Conservation (phyloP, 2,113 vertebrate genomes). For the Rhynchomys soricoides region DNA sequence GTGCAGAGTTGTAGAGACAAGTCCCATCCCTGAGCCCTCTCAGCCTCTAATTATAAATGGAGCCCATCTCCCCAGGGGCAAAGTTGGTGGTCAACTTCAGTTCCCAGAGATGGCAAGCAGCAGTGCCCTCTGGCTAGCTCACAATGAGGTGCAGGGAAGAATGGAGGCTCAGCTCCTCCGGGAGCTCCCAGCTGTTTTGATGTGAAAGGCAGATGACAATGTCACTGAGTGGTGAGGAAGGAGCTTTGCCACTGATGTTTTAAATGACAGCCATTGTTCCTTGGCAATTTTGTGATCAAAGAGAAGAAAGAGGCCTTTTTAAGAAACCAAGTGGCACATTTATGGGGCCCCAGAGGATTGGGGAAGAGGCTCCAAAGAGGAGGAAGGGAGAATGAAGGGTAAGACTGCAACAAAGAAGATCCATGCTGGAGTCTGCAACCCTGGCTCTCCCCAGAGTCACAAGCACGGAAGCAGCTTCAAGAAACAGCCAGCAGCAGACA, state of each 20-base stretch:
- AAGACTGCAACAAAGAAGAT: background rate
- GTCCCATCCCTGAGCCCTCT: background rate
- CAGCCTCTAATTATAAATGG: background rate
- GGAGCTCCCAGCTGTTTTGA: slow-evolving; percentile 51
- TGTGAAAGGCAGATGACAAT: slow-evolving; percentile 60
- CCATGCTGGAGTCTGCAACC: background rate
- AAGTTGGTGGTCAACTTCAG: background rate
- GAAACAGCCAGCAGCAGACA: background rate
- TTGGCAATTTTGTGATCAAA: slow-evolving; percentile 77
- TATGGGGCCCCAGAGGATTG: slow-evolving; percentile 67
- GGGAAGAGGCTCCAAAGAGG: slow-evolving; percentile 28
- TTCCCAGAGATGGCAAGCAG: background rate
- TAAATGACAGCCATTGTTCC: slow-evolving; percentile 79
- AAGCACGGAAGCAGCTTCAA: background rate
- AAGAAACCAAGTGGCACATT: slow-evolving; percentile 55
- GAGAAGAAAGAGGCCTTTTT: slow-evolving; percentile 69
- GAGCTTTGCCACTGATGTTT: slow-evolving; percentile 49
- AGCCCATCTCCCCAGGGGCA: background rate
- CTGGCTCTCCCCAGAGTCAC: background rate
- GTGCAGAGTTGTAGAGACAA: background rate
- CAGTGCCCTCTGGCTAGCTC: background rate
- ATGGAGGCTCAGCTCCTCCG: rapidly evolving
- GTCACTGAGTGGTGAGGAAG: slow-evolving; percentile 23
- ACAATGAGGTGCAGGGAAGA: background rate
- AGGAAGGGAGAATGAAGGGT: background rate